Base-by-base conservation (phyloP, 1,140 invertebrate genomes). In the Probaryconus sp. region DNA sequence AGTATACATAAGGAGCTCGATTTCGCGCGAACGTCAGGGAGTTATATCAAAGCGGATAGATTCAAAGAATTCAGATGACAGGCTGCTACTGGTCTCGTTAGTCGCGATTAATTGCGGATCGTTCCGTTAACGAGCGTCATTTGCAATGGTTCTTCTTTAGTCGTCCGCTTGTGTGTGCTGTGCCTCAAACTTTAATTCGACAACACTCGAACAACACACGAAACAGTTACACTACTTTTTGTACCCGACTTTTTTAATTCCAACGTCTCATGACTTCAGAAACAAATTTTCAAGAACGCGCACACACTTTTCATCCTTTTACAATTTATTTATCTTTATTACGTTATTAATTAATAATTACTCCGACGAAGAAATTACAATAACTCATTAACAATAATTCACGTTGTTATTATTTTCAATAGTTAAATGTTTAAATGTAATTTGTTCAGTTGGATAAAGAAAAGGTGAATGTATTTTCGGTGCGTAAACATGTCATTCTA, bases 81-180 rank as follows among this genome's bases (percentile, higher is more conserved):
- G 68, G n/a, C 56, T 50, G 67, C 68, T 68, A 61, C 63, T 43
- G 74, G 68, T 72, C 74, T 77, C 74, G 74, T 77, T 72, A 67
- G 68, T 55, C 33, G 24, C 67, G 58, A 77, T 77, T 77, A 77
- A 77, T 77, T 77, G 69, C 64, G 28, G 43, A 43, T 38, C 63
- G 68, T 77, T 43, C 53, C 63, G 74, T 68, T 77, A 77, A 77
- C 74, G 74, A 77, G 56, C 63, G 53, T 68, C 68, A 69, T 72
- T 77, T 77, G 64, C 74, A 72, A 72, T 37, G 58, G 50, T 55
- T 63, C 50, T 67, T 43, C 50, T 56, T 69, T 60, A 40, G 51
- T 42, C 40, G 56, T 11, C 37, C 31, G 47, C 48, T 38, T 43
- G 30, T 60, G 10, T 30, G 38, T 37, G 47, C 43, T 60, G n/a